Evolutionary conservation across 2,797 vertebrate genomes (phyloP).

Genomic region (Enteromius thamalakanensis): DNA sequence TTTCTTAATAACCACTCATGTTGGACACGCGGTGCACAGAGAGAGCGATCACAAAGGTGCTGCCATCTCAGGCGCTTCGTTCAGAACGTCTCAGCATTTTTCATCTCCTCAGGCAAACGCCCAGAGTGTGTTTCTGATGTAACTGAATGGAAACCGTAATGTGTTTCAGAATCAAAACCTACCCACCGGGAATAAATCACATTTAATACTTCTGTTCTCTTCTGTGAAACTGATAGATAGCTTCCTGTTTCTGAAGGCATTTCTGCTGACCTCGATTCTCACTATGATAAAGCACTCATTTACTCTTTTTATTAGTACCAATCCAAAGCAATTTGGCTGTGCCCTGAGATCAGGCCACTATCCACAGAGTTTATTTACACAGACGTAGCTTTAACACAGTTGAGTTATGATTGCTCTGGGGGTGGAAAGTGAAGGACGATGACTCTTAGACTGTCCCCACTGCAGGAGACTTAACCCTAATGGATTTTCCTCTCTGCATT

Average conservation of each 20-base stretch:
- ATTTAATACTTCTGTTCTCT: not conserved
- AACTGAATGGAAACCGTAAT: not conserved
- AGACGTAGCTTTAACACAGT: not conserved
- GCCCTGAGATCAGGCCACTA: conserved; percentile 5
- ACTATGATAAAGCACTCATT: not conserved
- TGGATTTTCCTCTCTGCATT: conserved; percentile 29
- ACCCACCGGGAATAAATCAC: not conserved
- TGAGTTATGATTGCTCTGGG: conserved; percentile 24
- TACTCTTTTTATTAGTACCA: not conserved
- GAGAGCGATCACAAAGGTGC: not conserved
- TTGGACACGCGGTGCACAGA: not conserved
- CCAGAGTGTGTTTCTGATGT: conserved; percentile 1
- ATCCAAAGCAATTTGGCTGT: not conserved
- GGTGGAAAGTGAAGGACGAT: not conserved
- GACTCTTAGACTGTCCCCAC: not conserved
- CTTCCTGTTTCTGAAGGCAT: not conserved
- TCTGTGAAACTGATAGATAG: not conserved
- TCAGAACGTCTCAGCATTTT: not conserved
- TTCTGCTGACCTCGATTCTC: conserved; percentile 10
- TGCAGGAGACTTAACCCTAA: conserved; percentile 22
- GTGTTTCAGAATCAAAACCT: not conserved
- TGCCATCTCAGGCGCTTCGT: not conserved
- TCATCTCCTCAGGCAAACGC: not conserved
- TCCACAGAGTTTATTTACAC: conserved; percentile 21
- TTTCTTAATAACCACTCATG: conserved; percentile 34